Conservation (phyloP, 2,113 vertebrate genomes). For the Psophia crepitans region DNA sequence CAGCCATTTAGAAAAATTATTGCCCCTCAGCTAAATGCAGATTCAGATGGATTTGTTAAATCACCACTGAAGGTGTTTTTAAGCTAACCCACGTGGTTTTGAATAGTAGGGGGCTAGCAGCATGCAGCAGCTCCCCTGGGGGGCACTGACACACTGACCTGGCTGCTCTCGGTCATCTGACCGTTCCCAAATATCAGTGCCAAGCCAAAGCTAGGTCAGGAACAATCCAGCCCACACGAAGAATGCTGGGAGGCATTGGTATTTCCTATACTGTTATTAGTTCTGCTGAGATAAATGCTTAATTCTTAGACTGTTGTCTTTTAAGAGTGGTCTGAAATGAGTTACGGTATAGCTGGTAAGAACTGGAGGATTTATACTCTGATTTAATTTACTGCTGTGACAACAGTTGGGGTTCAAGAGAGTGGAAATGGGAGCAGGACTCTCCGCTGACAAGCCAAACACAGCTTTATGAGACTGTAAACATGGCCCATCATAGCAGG, state of each 20-base stretch:
- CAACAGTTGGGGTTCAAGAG: neutral
- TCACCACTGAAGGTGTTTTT: neutral
- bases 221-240: neutral
- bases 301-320: neutral
- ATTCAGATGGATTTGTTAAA: constrained; percentile 11
- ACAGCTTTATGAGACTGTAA: neutral
- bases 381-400: neutral
- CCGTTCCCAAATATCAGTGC: neutral
- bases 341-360: neutral
- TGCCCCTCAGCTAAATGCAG: constrained; percentile 17
- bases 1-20: constrained; percentile 24
- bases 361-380: neutral
- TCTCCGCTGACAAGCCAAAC: neutral
- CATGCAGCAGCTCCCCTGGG: neutral
- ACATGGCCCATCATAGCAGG: neutral
- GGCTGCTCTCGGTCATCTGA: neutral
- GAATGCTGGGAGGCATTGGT: fast-evolving
- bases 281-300: neutral
- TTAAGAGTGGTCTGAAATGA: neutral
- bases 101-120: neutral
- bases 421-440: neutral
- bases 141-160: constrained; percentile 41
- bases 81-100: neutral
- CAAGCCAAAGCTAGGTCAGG: neutral
- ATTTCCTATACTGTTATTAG: neutral